Base-by-base conservation (phyloP, 2,113 vertebrate species). In the Pao palembangensis region DNA sequence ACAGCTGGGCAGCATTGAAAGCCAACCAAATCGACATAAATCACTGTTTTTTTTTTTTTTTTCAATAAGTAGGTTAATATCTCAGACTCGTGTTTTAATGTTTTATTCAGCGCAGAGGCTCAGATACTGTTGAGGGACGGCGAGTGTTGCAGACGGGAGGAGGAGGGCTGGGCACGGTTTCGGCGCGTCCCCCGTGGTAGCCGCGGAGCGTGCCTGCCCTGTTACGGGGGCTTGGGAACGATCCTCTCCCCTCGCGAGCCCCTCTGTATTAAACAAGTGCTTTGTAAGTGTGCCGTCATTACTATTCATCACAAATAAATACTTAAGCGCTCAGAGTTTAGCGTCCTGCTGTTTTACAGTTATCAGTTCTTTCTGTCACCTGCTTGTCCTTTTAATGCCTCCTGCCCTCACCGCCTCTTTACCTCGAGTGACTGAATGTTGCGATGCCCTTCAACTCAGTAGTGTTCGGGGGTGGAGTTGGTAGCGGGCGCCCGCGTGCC, bases 21-120 rank as follows among this genome's bases (percentile, higher is more conserved):
- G 78, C 88, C 85, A 86, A 89, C 88, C 82, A 78, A 85, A 86
- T 86, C 58, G 73, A 88, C 88, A 89, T 84, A 85, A 90, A 90
- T 90, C 85, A 82, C 83, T 48, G 74, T 44, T 44, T 16, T 47
- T 47, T 47, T 47, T 47, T 85, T 82, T 88, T 68, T 70, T 69
- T 79, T 75, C 76, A 87, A 87, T 91, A 92, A 91, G 85, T 91
- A 88, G 90, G 90, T 90, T 91, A 88, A 91, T 90, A 91, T 90
- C 85, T 87, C 81, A 82, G 87, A 90, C 89, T 84, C 85, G 80
- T 52, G 71, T 90, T 82, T 49, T 85, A 82, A 87, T 91, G 87
- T 89, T 90, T 91, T 88, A 91, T 92, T 91, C 72, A 92, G 73
- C 12, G 6, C 51, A 2, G 54, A 80, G 64, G 69, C 80, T 67